A percentile compares a stretch with the other conserved stretches of the same genome.
phyloP scores from a whole-genome alignment of 2,888 invertebrate species.

The Meteorus colon region DNA sequence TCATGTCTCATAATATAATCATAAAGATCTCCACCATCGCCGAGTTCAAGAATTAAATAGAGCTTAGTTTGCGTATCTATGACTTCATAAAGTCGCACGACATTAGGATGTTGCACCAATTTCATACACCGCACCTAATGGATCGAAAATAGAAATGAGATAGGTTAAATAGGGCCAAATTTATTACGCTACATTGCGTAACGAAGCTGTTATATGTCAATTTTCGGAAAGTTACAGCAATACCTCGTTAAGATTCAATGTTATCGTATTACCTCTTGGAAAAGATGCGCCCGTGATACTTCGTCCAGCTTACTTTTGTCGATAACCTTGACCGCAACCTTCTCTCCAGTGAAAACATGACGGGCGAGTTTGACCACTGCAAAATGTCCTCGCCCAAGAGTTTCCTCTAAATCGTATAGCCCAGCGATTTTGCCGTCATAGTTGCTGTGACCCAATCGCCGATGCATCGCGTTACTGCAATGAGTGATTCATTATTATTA shows the following conservation, averaged over 20 bases:
- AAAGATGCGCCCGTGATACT: conserved; percentile 95
- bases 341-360: conserved; percentile 99
- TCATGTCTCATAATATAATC: conserved; percentile 99
- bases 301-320: conserved; percentile 99
- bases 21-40: conserved; percentile 98
- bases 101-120: conserved; percentile 98
- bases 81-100: conserved; percentile 98
- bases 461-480: conserved; percentile 61
- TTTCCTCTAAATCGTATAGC: conserved; percentile 97
- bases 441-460: conserved; percentile 72
- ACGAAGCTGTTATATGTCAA: not conserved
- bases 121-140: conserved; percentile 95
- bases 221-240: not conserved
- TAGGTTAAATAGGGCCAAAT: not conserved
- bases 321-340: conserved; percentile 98
- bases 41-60: conserved; percentile 96
- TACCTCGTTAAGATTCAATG: not conserved
- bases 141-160: conserved; percentile 24
- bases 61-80: conserved; percentile 99
- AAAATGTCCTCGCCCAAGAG: conserved; percentile 98
- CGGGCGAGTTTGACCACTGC: conserved; percentile 98
- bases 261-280: conserved; percentile 85
- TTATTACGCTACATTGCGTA: not conserved
- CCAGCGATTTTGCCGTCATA: conserved; percentile 95
- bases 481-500: not conserved